Evolutionary conservation across 2,888 invertebrate genomes (phyloP).

Genomic region (Drosophila longiperda): DNA sequence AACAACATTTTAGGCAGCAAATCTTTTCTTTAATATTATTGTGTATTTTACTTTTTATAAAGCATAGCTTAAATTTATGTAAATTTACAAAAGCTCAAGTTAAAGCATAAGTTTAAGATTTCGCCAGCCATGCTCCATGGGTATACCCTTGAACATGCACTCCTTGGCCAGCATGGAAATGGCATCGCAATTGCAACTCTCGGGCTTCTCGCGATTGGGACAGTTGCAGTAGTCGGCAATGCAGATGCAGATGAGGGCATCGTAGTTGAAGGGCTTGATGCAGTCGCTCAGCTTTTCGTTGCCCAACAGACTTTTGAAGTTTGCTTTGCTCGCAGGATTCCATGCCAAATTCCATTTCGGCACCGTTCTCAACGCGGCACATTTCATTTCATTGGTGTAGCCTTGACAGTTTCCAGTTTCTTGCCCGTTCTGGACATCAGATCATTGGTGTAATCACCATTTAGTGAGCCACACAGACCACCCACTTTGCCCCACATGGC

Average conservation of each 20-base stretch:
- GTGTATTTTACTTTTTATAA: neutral
- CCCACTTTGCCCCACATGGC: conserved; percentile 91
- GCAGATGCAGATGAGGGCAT: conserved; percentile 89
- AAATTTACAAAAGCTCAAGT: neutral
- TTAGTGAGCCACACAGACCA: conserved; percentile 92
- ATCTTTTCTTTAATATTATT: neutral
- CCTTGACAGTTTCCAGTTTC: conserved; percentile 83
- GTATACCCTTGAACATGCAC: conserved; percentile 89
- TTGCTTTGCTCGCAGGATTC: conserved; percentile 77
- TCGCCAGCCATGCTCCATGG: conserved; percentile 90
- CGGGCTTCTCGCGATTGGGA: conserved; percentile 86
- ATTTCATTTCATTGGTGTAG: conserved; percentile 83
- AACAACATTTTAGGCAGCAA: neutral
- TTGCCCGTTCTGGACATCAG: conserved; percentile 87
- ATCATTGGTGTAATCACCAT: conserved; percentile 90
- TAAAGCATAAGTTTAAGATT: conserved; percentile 85
- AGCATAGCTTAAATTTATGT: neutral
- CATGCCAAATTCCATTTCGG: conserved; percentile 77
- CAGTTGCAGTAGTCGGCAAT: conserved; percentile 93
- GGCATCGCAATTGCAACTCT: conserved; percentile 91
- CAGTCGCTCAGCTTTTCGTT: conserved; percentile 89
- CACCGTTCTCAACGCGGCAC: conserved; percentile 81
- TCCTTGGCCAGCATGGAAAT: conserved; percentile 91
- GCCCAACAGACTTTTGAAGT: conserved; percentile 86
- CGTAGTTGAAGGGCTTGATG: conserved; percentile 88